Evolutionary conservation across 2,113 vertebrate genomes (phyloP).

Genomic region (Abramis brama): DNA sequence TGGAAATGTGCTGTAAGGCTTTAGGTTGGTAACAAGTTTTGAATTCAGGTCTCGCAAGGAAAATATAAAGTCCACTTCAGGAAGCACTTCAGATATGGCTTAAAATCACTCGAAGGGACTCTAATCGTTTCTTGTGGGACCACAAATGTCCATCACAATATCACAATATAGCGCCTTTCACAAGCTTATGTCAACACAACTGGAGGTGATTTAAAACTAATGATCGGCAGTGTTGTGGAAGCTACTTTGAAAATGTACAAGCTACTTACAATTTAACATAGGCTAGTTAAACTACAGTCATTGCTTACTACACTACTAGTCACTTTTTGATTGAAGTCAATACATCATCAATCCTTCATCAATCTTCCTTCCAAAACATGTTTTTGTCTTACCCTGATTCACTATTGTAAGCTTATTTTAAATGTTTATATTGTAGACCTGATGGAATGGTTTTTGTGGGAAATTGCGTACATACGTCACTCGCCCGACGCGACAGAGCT

Average conservation of each 20-base stretch:
- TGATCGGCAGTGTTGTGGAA: neutral
- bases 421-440: too few species aligned
- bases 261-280: too few species aligned
- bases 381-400: too few species aligned
- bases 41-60: conserved; percentile 8
- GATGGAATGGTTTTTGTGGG: too few species aligned
- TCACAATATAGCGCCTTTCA: neutral
- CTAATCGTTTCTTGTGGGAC: conserved; percentile 60
- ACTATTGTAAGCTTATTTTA: too few species aligned
- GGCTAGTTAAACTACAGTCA: too few species aligned
- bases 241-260: neutral
- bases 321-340: too few species aligned
- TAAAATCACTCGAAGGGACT: conserved; percentile 17
- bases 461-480: too few species aligned
- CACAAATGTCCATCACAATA: neutral
- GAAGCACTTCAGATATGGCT: conserved; percentile 30
- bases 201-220: neutral
- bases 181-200: conserved; percentile 18
- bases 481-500: too few species aligned
- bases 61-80: conserved; percentile 49
- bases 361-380: too few species aligned
- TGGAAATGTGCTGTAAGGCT: neutral
- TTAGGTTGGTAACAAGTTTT: conserved; percentile 36
- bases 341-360: too few species aligned
- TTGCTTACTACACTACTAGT: too few species aligned